Evolutionary conservation across 2,888 invertebrate genomes (phyloP).

Genomic region (Lithophane socia): DNA sequence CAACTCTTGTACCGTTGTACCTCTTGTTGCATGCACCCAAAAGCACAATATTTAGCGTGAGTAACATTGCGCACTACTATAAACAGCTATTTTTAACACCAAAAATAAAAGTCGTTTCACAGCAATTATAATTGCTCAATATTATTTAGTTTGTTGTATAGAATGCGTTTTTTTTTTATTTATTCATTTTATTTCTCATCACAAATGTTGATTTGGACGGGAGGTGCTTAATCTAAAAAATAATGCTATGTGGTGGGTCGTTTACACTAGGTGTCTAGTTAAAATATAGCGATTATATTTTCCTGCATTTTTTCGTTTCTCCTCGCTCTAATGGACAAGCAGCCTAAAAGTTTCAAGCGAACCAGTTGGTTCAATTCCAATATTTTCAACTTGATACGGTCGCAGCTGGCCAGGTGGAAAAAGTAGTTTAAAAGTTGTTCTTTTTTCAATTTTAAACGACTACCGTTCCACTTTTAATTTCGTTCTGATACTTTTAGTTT

Average conservation of each 20-base stretch:
- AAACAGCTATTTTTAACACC: not conserved
- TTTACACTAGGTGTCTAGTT: not conserved
- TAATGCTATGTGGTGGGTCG: too few relatives aligned
- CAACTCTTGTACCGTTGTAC: too few relatives aligned
- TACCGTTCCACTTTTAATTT: not conserved
- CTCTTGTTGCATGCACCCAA: too few relatives aligned
- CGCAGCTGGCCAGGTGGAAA: constrained; percentile 33
- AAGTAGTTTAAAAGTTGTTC: constrained; percentile 3
- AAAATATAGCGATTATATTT: not conserved
- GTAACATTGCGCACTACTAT: too few relatives aligned
- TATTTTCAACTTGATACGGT: constrained; percentile 30
- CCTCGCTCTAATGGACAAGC: not conserved
- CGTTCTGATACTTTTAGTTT: not conserved
- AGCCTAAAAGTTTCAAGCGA: constrained; percentile 12
- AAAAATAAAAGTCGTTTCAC: not conserved
- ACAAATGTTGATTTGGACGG: too few relatives aligned
- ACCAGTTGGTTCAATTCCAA: constrained; percentile 26
- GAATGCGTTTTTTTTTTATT: too few relatives aligned
- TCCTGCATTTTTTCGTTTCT: too few relatives aligned
- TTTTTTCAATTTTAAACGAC: constrained; percentile 13
- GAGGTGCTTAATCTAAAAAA: too few relatives aligned
- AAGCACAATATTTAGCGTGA: too few relatives aligned
- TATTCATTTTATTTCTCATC: too few relatives aligned
- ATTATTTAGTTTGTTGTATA: too few relatives aligned
- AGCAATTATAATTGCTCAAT: too few relatives aligned